Base-by-base conservation (phyloP, 2,113 vertebrate species). In the Scomber colias region DNA sequence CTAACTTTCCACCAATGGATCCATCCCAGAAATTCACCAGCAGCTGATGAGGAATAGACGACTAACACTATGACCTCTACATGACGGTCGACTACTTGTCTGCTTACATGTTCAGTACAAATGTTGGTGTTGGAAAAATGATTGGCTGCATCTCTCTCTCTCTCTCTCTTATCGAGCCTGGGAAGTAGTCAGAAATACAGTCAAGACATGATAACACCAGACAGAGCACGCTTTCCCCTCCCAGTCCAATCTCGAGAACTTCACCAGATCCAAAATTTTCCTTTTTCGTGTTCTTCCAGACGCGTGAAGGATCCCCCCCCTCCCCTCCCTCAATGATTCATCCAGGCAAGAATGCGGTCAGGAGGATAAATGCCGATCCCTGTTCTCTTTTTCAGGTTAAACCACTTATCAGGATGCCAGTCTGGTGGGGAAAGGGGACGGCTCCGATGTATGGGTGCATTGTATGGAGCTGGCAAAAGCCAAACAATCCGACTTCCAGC, bases 401-500 rank as follows among this genome's bases (percentile, higher is more conserved):
- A 62, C 77, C 57, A 53, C 83, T 87, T 19, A 71, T 71, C 67
- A 44, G 63, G 81, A 3, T 10, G 73, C 19, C 40, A 31, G 75
- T 62, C 19, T 6, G 56, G 61, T 27, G 59, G 35, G 78, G 35
- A 7, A 9, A 0, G 6, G 13, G 4, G 11, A 15, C 46, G 0
- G 46, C 71, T 59, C 0, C 12, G 65, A 65, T 80, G 75, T 73
- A 67, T 72, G 83, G 81, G 68, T 44, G 70, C 46, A n/a, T 84
- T 88, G 85, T 81, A 57, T 49, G 71, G 62, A 79, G 71, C 65
- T 45, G 84, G 75, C 44, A 4, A 46, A 79, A 59, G 71, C 79
- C 68, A 64, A 70, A 83, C 72, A 85, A 83, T 83, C 80, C 45
- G 54, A 81, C 79, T 76, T 71, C 65, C 79, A 78, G 73, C 67